A percentile compares a stretch with the other conserved stretches of the same genome.
Evolutionary conservation across 2,113 vertebrate species (phyloP).

Genomic region (Ammodytes marinus): DNA sequence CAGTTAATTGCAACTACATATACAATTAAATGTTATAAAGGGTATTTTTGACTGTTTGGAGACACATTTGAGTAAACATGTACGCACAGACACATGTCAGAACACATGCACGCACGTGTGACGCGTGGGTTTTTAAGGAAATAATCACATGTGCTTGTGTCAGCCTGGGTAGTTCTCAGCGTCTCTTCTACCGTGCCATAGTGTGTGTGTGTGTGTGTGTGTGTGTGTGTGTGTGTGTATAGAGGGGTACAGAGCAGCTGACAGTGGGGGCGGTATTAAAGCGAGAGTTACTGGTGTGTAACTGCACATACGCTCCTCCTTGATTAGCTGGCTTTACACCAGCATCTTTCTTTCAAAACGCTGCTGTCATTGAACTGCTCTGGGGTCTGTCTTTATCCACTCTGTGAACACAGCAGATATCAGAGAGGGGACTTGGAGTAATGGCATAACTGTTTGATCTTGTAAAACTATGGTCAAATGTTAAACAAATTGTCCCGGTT

Average conservation of each 20-base stretch:
- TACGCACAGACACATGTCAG: too few relatives aligned
- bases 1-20: too few relatives aligned
- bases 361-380: background rate
- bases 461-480: background rate
- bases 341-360: background rate
- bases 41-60: too few relatives aligned
- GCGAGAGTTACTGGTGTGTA: constrained; percentile 61
- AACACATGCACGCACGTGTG: too few relatives aligned
- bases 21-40: too few relatives aligned
- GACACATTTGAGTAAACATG: too few relatives aligned
- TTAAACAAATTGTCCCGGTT: background rate
- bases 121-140: too few relatives aligned
- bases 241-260: constrained; percentile 27
- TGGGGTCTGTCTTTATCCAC: background rate
- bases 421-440: background rate
- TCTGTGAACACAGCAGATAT: background rate
- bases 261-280: constrained; percentile 49
- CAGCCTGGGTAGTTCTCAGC: too few relatives aligned
- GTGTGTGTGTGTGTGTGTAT: constrained; percentile 15
- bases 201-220: constrained; percentile 17
- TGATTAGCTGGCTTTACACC: constrained; percentile 49
- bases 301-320: constrained; percentile 42
- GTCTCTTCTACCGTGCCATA: background rate
- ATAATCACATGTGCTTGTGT: too few relatives aligned
- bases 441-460: background rate